Evolutionary conservation across 30 jellyfish, hydroid and myxozoan species (phyloP), one percentile per base, ranked within the genome.

Genomic region (Cassiopea andromeda): DNA sequence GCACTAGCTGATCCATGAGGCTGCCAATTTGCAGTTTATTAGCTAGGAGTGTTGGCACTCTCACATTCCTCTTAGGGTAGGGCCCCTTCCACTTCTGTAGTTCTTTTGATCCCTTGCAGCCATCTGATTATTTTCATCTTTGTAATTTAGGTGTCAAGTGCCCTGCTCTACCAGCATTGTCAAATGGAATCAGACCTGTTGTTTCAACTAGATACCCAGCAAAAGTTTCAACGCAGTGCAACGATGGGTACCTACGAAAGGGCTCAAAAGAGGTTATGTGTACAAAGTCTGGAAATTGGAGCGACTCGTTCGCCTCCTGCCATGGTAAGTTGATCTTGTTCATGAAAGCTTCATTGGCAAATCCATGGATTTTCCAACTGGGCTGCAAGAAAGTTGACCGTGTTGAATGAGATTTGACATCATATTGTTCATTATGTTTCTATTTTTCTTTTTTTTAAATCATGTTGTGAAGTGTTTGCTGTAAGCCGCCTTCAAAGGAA

Each of bases 271-370:
- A 60, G 17, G 75, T 89, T 4, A 54, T 77, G 49, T 93, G 98
- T 75, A 58, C 81, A 54, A 93, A 93, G 72, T 58, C 83, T 54
- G 97, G 97, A 7, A 87, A 38, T 10, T 93, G 98, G 98, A 75
- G 86, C 50, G 92, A 82, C 47, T 27, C 69, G 4, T 74, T 88
- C 57, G 93, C 98, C 2, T 58, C 81, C 3, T 93, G 98, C n/a
- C 75, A 61, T 50, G 91, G 98, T 92, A 80, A 85, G 86, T 64
- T 13, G 57, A 73, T 73, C 44, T 73, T 16, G 19, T 5, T 73
- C 16, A 14, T 27, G 38, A 27, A 27, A 27, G 38, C 38, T 27
- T 27, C 38, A 27, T 27, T 27, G 38, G 38, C 38, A 27, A 27
- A 27, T 27, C 38, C 38, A 27, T 27, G 38, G 38, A 27, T 27